Evolutionary conservation across 2,113 vertebrate species (phyloP).

Genomic region (Spheniscus mendiculus): DNA sequence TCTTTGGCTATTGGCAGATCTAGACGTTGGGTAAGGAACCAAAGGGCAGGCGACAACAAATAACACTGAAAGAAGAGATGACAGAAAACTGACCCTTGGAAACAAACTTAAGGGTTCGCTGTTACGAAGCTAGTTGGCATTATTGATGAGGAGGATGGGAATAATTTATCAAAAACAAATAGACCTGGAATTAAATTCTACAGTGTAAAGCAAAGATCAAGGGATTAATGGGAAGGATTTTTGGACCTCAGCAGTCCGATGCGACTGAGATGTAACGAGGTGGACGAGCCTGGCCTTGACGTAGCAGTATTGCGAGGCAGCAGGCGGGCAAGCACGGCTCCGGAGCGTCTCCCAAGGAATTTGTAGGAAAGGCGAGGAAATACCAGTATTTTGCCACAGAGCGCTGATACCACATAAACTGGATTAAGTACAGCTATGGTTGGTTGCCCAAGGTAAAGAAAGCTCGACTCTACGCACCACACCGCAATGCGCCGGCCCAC

Average conservation of each 20-base stretch:
- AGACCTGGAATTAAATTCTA: not conserved
- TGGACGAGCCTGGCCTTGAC: rapidly evolving
- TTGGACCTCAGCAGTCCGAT: rapidly evolving
- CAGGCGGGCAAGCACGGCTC: rapidly evolving
- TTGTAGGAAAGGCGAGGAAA: rapidly evolving
- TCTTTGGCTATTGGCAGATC: rapidly evolving
- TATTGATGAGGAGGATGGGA: not conserved
- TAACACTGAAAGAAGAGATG: not conserved
- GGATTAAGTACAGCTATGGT: rapidly evolving
- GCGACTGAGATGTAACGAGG: rapidly evolving
- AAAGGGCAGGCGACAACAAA: rapidly evolving
- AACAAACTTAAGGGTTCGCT: rapidly evolving
- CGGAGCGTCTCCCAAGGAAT: rapidly evolving
- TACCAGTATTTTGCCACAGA: rapidly evolving
- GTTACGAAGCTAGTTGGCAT: rapidly evolving
- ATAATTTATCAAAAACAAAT: rapidly evolving
- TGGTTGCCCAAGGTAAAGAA: not conserved
- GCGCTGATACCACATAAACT: rapidly evolving
- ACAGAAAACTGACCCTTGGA: not conserved
- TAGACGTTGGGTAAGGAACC: not conserved
- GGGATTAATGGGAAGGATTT: not conserved
- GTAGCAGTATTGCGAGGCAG: rapidly evolving
- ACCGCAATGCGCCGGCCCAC: rapidly evolving
- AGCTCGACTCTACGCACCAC: rapidly evolving
- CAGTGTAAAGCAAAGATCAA: not conserved